Conservation (phyloP, 2,113 vertebrate genomes). For the Bufo gargarizans region DNA sequence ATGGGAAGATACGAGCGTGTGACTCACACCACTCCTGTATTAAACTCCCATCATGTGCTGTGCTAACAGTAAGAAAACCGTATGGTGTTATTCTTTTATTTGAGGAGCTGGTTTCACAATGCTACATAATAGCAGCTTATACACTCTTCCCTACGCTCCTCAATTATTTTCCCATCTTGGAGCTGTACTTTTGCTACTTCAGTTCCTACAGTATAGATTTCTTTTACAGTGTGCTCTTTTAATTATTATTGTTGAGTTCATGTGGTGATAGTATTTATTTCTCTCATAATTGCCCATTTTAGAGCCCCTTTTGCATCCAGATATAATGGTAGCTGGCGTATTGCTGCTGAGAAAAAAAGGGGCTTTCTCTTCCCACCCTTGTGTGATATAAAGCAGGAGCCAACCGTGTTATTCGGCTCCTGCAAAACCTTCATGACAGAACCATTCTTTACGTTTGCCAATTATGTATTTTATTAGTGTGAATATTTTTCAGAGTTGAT, state of each 20-base stretch:
- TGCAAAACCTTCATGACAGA: slow-evolving; percentile 51
- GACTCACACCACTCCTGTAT: slow-evolving; percentile 64
- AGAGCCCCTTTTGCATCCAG: slow-evolving; percentile 55
- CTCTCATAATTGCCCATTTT: slow-evolving; percentile 59
- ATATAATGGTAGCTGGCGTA: slow-evolving; percentile 57
- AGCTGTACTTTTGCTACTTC: slow-evolving; percentile 51
- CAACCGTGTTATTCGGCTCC: slow-evolving; percentile 43
- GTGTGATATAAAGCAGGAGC: slow-evolving; percentile 49
- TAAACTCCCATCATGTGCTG: slow-evolving; percentile 62
- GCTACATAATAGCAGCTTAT: slow-evolving; percentile 18
- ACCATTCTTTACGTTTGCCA: slow-evolving; percentile 51
- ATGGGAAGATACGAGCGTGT: slow-evolving; percentile 56
- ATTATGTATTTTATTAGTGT: slow-evolving; percentile 19
- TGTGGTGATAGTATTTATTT: slow-evolving; percentile 60
- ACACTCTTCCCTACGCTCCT: slow-evolving; percentile 49
- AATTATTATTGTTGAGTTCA: slow-evolving; percentile 59
- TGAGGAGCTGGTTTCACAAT: slow-evolving; percentile 65
- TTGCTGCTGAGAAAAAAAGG: slow-evolving; percentile 57
- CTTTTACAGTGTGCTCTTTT: slow-evolving; percentile 53
- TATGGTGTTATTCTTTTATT: slow-evolving; percentile 64
- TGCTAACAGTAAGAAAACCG: slow-evolving; percentile 64
- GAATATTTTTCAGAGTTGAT: slow-evolving; percentile 9
- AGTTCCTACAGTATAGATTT: slow-evolving; percentile 54
- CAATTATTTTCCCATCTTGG: slow-evolving; percentile 51
- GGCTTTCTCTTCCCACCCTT: slow-evolving; percentile 44